phyloP scores from a whole-genome alignment of 2,888 invertebrate genomes.

The Bruchidius siliquastri region DNA sequence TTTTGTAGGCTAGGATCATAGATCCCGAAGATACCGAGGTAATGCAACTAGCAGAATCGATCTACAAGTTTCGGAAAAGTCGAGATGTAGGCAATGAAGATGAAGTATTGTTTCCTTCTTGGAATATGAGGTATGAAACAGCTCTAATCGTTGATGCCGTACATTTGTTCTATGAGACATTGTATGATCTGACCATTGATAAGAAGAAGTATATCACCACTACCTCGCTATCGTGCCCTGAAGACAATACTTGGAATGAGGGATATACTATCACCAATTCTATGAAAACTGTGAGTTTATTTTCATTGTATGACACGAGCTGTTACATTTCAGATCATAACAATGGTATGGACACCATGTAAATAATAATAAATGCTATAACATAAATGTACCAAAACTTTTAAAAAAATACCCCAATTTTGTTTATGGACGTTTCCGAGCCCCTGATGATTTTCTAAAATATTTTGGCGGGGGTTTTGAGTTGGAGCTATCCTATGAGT shows the following conservation, averaged over 20 bases:
- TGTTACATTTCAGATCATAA: no score
- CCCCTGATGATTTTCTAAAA: no score
- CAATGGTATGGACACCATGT: no score
- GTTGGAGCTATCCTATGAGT: no score
- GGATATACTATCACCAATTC: slow-evolving; percentile 81
- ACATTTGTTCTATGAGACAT: slow-evolving; percentile 71
- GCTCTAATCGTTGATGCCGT: slow-evolving; percentile 85
- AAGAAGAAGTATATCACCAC: slow-evolving; percentile 18
- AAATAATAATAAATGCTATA: no score
- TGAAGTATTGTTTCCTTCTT: slow-evolving; percentile 11
- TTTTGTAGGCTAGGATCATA: slow-evolving; percentile 53
- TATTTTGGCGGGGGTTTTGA: no score
- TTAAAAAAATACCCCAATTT: no score
- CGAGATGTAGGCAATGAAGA: slow-evolving; percentile 2
- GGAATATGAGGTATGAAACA: slow-evolving; percentile 60
- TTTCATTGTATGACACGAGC: not conserved
- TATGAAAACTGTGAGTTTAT: slow-evolving; percentile 66
- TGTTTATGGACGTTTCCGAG: no score
- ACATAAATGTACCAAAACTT: no score
- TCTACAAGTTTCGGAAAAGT: slow-evolving; percentile 13
- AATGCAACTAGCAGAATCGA: slow-evolving; percentile 14
- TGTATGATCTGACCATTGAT: slow-evolving; percentile 55
- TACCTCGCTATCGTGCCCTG: slow-evolving; percentile 51
- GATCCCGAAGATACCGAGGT: slow-evolving; percentile 55
- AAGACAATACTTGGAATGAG: slow-evolving; percentile 65